phyloP scores from a whole-genome alignment of 2,888 invertebrate genomes.

The Xestia ashworthii region DNA sequence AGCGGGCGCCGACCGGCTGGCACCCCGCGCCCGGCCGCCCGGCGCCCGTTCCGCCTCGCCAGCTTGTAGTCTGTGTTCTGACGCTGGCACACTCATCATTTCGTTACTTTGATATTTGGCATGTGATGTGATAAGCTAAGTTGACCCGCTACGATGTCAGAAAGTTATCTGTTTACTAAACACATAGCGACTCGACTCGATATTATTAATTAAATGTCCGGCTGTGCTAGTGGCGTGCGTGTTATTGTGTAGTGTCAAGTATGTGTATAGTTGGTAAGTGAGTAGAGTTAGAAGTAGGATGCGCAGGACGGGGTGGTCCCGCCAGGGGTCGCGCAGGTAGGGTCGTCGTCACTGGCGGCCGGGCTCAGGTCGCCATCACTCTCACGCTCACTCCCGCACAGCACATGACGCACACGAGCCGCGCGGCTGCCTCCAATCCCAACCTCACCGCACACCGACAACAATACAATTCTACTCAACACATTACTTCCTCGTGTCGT shows the following conservation, averaged over 20 bases:
- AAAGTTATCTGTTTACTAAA: slow-evolving; percentile 6
- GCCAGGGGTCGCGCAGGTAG: slow-evolving; percentile 3
- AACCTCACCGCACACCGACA: not conserved
- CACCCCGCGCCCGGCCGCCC: not conserved
- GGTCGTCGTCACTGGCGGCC: not conserved
- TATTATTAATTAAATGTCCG: not conserved
- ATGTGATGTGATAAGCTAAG: not conserved
- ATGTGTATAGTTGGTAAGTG: not conserved
- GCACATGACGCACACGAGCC: not conserved
- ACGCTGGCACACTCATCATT: not conserved
- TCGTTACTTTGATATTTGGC: slow-evolving; percentile 10
- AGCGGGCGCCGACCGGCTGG: not conserved
- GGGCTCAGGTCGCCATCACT: not conserved
- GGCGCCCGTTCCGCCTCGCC: slow-evolving; percentile 20
- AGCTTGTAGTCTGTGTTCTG: not conserved
- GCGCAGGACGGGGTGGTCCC: slow-evolving; percentile 25
- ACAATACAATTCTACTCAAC: not conserved
- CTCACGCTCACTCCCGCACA: not conserved
- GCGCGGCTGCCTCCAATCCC: not conserved
- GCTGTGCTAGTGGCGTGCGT: not conserved
- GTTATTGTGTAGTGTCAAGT: not conserved
- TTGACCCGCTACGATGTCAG: not conserved
- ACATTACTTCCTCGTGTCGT: not conserved
- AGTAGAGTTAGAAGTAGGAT: not conserved
- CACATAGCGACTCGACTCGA: not conserved